phyloP scores from a whole-genome alignment of 2,797 vertebrate species.

The Malurus splendens region DNA sequence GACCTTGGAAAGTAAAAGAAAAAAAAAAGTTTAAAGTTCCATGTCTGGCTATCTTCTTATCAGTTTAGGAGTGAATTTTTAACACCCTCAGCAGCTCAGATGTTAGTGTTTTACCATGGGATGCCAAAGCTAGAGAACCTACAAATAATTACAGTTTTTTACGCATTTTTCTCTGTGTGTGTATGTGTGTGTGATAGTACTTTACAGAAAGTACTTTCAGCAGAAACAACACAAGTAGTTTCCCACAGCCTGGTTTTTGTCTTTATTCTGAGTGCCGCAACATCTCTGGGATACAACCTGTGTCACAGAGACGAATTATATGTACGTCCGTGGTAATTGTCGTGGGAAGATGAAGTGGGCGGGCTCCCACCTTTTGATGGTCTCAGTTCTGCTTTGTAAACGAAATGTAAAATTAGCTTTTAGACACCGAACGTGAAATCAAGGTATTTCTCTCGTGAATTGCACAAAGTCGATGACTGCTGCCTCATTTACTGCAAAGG shows the following conservation, averaged over 20 bases:
- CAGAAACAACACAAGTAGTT: neutral
- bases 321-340: neutral
- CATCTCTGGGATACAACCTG: neutral
- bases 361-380: neutral
- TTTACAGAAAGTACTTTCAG: neutral
- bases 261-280: neutral
- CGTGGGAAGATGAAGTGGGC: neutral
- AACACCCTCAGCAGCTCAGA: neutral
- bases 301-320: neutral
- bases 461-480: neutral
- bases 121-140: neutral
- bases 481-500: neutral
- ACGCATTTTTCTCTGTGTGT: accelerated
- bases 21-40: neutral
- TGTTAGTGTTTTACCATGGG: neutral
- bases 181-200: neutral
- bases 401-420: neutral
- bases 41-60: neutral
- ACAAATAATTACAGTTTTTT: neutral
- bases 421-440: neutral
- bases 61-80: neutral
- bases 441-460: neutral
- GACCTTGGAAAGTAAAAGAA: slow-evolving; percentile 35
- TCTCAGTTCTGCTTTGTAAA: neutral
- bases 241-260: neutral